phyloP scores from a whole-genome alignment of 2,113 vertebrate genomes.

The Eulemur rufifrons region DNA sequence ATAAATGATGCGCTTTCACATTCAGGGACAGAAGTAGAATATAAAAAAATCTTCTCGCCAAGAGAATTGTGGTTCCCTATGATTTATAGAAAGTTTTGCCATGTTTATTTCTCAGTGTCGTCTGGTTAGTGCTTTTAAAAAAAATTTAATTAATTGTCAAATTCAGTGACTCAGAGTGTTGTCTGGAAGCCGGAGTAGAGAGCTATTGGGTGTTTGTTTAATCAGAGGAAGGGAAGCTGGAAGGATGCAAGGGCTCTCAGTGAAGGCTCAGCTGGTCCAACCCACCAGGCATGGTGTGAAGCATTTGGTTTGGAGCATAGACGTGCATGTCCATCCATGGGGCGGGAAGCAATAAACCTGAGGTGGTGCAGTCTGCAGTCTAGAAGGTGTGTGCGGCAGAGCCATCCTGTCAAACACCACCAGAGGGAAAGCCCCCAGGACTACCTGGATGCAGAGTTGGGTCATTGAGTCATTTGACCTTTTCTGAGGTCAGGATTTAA shows the following conservation, averaged over 20 bases:
- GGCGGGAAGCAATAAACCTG: rapidly evolving
- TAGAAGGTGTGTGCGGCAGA: not conserved
- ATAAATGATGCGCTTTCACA: not conserved
- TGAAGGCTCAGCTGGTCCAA: not conserved
- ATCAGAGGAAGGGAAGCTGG: conserved; percentile 37
- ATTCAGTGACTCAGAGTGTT: conserved; percentile 57
- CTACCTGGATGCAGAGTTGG: conserved; percentile 52
- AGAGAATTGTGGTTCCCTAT: not conserved
- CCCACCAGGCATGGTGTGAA: not conserved
- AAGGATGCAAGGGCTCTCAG: not conserved
- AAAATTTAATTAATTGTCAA: conserved; percentile 51
- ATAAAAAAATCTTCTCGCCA: not conserved
- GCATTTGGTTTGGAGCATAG: conserved; percentile 33
- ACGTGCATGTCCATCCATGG: not conserved
- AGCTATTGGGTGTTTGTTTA: conserved; percentile 33
- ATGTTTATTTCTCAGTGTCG: not conserved
- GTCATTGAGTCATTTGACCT: conserved; percentile 64
- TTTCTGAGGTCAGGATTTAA: conserved; percentile 66
- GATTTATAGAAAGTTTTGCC: not conserved
- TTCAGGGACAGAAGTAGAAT: not conserved
- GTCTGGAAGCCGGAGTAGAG: not conserved
- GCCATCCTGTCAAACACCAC: conserved; percentile 44
- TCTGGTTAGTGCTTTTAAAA: not conserved
- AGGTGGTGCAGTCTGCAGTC: not conserved
- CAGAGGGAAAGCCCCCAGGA: conserved; percentile 5